Conservation (phyloP, 2,888 invertebrate genomes). For the Selenia dentaria region DNA sequence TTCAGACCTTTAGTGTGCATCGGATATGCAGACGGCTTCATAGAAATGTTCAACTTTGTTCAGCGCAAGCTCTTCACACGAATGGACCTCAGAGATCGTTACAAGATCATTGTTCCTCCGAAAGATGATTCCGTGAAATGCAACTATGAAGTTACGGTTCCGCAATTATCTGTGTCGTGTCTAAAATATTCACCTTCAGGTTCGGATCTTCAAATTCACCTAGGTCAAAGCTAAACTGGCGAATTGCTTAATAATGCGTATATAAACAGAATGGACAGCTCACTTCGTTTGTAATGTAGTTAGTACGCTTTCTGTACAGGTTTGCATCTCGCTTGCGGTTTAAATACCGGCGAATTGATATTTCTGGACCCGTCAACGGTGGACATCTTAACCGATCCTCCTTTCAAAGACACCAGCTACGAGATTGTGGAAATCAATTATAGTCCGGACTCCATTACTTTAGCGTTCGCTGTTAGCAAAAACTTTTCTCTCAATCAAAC, state of each 20-base stretch:
- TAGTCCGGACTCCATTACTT: constrained; percentile 76
- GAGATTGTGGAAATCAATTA: constrained; percentile 80
- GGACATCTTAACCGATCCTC: constrained; percentile 64
- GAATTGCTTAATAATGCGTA: no score
- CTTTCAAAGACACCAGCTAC: constrained; percentile 70
- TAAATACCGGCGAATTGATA: constrained; percentile 84
- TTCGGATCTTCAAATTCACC: constrained; percentile 33
- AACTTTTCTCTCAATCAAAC: no score
- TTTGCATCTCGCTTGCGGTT: constrained; percentile 83
- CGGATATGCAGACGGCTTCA: constrained; percentile 73
- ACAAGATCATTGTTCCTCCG: constrained; percentile 58
- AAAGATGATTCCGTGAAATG: constrained; percentile 62
- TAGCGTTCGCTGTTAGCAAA: constrained; percentile 83
- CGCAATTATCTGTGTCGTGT: constrained; percentile 61
- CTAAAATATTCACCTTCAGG: constrained; percentile 85
- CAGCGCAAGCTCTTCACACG: constrained; percentile 55
- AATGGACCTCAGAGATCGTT: constrained; percentile 57
- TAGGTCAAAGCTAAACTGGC: no score
- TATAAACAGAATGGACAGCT: no score
- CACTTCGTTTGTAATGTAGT: no score
- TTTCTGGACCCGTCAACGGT: constrained; percentile 85
- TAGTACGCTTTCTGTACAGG: constrained; percentile 50
- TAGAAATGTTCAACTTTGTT: constrained; percentile 73
- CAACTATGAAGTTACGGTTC: constrained; percentile 49
- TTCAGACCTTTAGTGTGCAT: constrained; percentile 73